Evolutionary conservation across 2,113 vertebrate genomes (phyloP).

Genomic region (Triplophysa dalaica): DNA sequence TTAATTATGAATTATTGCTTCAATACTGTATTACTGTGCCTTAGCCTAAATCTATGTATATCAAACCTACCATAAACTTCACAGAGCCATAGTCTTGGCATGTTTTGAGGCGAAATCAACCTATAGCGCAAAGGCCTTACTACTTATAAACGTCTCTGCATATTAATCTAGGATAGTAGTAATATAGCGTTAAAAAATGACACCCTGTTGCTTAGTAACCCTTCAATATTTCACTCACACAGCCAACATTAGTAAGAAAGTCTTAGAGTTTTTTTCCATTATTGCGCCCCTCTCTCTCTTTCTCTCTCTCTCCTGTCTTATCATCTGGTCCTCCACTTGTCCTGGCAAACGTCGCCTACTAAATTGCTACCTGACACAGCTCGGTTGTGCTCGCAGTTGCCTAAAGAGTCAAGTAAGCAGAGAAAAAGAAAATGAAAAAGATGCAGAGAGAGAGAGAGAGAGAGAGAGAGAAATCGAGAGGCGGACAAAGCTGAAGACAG

Average conservation of each 20-base stretch:
- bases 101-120: too few species aligned
- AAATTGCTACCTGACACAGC: slow-evolving; percentile 65
- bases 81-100: too few species aligned
- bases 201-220: background rate
- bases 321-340: slow-evolving; percentile 53
- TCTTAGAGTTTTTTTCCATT: background rate
- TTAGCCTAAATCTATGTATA: too few species aligned
- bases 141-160: too few species aligned
- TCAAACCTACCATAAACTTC: too few species aligned
- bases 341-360: slow-evolving; percentile 52
- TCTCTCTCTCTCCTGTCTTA: slow-evolving; percentile 39
- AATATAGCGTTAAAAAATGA: background rate
- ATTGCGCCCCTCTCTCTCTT: slow-evolving; percentile 19
- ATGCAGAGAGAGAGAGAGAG: background rate
- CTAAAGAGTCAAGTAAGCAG: slow-evolving; percentile 13
- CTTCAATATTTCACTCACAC: background rate
- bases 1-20: too few species aligned
- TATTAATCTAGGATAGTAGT: too few species aligned
- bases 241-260: background rate
- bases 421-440: slow-evolving; percentile 5
- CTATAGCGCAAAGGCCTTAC: too few species aligned
- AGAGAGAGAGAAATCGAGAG: slow-evolving; percentile 1
- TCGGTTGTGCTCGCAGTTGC: slow-evolving; percentile 37
- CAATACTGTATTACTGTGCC: too few species aligned
- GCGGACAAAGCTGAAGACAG: slow-evolving; percentile 11